Conservation (phyloP, 2,113 vertebrate species). For the Kryptolebias marmoratus region DNA sequence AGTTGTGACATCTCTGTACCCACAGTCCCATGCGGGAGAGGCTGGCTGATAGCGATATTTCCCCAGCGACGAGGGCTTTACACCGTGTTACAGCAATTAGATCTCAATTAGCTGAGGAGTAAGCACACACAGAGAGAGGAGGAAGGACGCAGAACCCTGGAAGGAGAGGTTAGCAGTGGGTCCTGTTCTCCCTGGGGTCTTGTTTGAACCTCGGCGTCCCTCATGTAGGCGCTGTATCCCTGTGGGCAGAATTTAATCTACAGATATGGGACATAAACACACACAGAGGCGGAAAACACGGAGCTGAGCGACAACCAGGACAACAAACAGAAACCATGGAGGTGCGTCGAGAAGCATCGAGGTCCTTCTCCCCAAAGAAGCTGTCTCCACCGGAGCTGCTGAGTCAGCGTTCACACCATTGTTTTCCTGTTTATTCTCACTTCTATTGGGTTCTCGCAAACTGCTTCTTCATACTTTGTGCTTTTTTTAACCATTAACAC, state of each 20-base stretch:
- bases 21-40: conserved; percentile 61
- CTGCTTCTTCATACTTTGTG: too few relatives aligned
- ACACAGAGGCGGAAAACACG: neutral
- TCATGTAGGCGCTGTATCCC: conserved; percentile 30
- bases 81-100: conserved; percentile 74
- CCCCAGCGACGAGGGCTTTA: conserved; percentile 65
- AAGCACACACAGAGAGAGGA: conserved; percentile 59
- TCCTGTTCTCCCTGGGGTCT: conserved; percentile 59
- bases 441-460: too few relatives aligned
- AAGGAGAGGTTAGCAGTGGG: conserved; percentile 53
- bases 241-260: conserved; percentile 58
- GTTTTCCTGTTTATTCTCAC: too few relatives aligned
- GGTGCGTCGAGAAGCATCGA: conserved; percentile 27
- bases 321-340: conserved; percentile 45
- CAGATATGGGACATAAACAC: conserved; percentile 21
- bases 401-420: too few relatives aligned
- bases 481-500: too few relatives aligned
- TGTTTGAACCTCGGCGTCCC: conserved; percentile 64
- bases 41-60: conserved; percentile 67
- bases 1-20: conserved; percentile 71
- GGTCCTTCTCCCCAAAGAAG: neutral
- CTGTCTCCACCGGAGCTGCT: too few relatives aligned
- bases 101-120: conserved; percentile 74
- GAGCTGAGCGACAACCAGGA: neutral
- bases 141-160: conserved; percentile 7